Evolutionary conservation across 1,140 invertebrate species (phyloP).

Genomic region (Drosophila mayri): DNA sequence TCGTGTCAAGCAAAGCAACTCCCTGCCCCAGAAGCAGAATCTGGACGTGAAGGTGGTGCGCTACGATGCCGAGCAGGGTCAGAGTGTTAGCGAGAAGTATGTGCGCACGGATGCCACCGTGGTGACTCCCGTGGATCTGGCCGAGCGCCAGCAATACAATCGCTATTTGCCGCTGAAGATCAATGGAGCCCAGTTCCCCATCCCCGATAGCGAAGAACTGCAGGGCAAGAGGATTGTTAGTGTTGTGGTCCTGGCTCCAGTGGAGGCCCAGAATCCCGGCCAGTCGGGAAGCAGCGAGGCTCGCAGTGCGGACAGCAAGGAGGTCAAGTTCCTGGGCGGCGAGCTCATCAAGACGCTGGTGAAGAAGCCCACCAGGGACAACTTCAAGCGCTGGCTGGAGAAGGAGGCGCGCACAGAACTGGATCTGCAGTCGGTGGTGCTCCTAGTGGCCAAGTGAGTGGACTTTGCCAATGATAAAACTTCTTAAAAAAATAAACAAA

Average conservation of each 20-base stretch:
- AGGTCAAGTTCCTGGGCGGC: constrained; percentile 88
- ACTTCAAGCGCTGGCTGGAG: constrained; percentile 92
- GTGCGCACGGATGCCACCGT: constrained; percentile 90
- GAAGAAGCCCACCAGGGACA: constrained; percentile 90
- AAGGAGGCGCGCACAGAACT: constrained; percentile 90
- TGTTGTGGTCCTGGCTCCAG: constrained; percentile 92
- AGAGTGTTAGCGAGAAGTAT: constrained; percentile 91
- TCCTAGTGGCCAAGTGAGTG: constrained; percentile 92
- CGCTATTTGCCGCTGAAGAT: constrained; percentile 93
- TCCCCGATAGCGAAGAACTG: constrained; percentile 90
- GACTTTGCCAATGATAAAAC: background rate
- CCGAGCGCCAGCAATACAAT: constrained; percentile 91
- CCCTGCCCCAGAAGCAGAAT: constrained; percentile 86
- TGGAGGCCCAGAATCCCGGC: constrained; percentile 86
- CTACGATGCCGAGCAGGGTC: constrained; percentile 90
- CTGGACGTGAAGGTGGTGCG: constrained; percentile 94
- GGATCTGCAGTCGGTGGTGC: constrained; percentile 91
- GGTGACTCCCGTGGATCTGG: constrained; percentile 90
- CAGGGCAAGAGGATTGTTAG: constrained; percentile 91
- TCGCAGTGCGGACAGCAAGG: constrained; percentile 85
- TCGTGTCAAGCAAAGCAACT: constrained; percentile 84
- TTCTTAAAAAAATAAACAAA: background rate
- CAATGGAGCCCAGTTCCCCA: constrained; percentile 92
- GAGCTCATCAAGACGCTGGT: constrained; percentile 91
- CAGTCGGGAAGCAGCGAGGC: constrained; percentile 76